Percentiles rank a stretch among this genome's conserved stretches.
These are phyloP conservation scores for Grammomys dolichurus DNA, from an alignment of 2,113 vertebrate genomes.

Conservation along the genomic window DNA sequence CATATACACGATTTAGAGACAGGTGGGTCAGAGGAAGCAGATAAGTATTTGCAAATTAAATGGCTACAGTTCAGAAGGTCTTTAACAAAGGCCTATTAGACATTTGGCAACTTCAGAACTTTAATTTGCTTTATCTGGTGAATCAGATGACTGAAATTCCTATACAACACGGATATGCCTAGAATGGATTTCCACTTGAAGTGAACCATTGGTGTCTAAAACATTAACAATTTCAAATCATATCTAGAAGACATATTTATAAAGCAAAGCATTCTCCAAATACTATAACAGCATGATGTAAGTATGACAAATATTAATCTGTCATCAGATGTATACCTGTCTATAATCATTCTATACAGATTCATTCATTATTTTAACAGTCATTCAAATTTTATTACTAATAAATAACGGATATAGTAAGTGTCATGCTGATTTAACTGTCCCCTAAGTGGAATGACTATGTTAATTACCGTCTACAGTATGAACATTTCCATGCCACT, in stretches of 20 bases:
- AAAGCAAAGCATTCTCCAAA: conserved; percentile 32
- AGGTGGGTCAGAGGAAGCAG: conserved; percentile 14
- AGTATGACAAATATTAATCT: background rate
- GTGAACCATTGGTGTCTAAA: background rate
- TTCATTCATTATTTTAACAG: background rate
- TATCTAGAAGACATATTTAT: background rate
- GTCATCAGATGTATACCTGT: background rate
- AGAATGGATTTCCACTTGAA: background rate
- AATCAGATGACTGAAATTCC: background rate
- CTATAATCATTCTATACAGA: background rate
- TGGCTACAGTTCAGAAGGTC: conserved; percentile 27
- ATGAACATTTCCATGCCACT: background rate
- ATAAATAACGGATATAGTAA: background rate
- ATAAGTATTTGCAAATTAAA: conserved; percentile 64
- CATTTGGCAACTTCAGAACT: conserved; percentile 2
- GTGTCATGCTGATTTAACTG: background rate
- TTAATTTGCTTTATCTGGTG: conserved; percentile 45
- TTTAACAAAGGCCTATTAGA: conserved; percentile 1
- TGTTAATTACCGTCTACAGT: background rate
- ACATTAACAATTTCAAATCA: background rate
- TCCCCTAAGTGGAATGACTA: background rate
- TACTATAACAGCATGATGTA: background rate
- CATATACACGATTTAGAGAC: conserved; percentile 63
- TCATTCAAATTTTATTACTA: background rate
- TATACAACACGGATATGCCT: background rate